Percentiles rank a stretch among this genome's conserved stretches.
Conservation (phyloP, 2,797 vertebrate species). For the Tadarida brasiliensis region DNA sequence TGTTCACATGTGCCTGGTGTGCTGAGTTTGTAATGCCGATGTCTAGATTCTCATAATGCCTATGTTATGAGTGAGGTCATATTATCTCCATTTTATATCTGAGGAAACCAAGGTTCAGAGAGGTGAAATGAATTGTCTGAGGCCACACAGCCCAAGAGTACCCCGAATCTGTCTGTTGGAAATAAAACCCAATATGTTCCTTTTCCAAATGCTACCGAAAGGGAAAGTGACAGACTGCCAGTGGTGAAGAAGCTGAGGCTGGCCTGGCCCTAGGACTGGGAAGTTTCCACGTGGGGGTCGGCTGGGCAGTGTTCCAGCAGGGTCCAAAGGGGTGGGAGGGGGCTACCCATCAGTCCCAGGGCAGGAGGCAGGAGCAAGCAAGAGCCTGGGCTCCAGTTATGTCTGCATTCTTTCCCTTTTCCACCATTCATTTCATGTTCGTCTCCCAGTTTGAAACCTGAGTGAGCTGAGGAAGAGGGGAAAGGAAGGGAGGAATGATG, state of each 20-base stretch:
- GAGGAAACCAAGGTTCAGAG: background rate
- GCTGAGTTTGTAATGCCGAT: background rate
- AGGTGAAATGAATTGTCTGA: background rate
- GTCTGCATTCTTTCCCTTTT: background rate
- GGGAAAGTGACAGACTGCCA: background rate
- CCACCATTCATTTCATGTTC: background rate
- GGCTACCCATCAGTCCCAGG: background rate
- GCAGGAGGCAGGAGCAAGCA: background rate
- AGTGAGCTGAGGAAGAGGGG: background rate
- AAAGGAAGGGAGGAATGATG: background rate
- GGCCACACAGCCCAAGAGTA: background rate
- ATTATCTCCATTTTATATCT: background rate
- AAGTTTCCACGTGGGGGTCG: slow-evolving; percentile 6
- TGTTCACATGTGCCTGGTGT: background rate
- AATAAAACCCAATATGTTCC: background rate
- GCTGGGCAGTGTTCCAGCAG: background rate
- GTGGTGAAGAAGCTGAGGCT: background rate
- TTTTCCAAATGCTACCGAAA: background rate
- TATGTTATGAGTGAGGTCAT: background rate
- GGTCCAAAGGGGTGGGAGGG: background rate
- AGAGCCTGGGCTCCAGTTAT: background rate
- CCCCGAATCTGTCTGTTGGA: background rate
- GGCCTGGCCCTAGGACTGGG: background rate
- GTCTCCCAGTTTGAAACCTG: background rate
- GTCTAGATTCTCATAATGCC: background rate